Base-by-base conservation (phyloP, 2,888 invertebrate genomes). In the Caenorhabditis japonica region DNA sequence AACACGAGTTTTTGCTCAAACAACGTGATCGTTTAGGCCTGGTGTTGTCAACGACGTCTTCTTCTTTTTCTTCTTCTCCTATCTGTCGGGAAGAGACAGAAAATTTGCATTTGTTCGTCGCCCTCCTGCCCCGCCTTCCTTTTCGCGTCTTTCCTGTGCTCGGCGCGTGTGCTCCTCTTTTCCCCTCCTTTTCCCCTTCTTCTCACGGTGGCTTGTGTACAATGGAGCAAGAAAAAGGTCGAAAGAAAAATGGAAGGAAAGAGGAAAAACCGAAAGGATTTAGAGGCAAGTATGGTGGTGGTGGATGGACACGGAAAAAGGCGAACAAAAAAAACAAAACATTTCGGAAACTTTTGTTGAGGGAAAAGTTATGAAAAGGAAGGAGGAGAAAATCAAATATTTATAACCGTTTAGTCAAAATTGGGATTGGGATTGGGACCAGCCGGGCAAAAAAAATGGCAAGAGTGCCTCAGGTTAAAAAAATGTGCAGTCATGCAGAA, bases 381-480 rank as follows among this genome's bases (percentile, higher is more conserved):
- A n/a, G n/a, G n/a, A n/a, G n/a, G n/a, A n/a, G n/a, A n/a, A n/a
- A 53, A 69, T 60, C 53, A 47, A 60, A 52, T 69, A 59, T 69
- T 69, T 36, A 69, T 17, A 49, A 68, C n/a, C n/a, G n/a, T n/a
- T n/a, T n/a, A n/a, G n/a, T n/a, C n/a, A n/a, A n/a, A n/a, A n/a
- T n/a, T n/a, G n/a, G n/a, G n/a, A n/a, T n/a, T n/a, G n/a, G n/a
- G n/a, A n/a, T n/a, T n/a, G n/a, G n/a, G n/a, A n/a, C n/a, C n/a
- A n/a, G n/a, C n/a, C n/a, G n/a, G 49, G 64, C 38, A 38, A 39
- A 64, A 55, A 56, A 49, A 64, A 56, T 64, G 55, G 64, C 49
- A 41, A 56, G 64, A 27, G 41, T 64, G 55, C 62, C 46, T 46
- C 44, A 59, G 53, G 52, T 44, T 53, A 47, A 55, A 38, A 46